phyloP scores from a whole-genome alignment of 2,888 invertebrate species.

The Penaeus monodon region DNA sequence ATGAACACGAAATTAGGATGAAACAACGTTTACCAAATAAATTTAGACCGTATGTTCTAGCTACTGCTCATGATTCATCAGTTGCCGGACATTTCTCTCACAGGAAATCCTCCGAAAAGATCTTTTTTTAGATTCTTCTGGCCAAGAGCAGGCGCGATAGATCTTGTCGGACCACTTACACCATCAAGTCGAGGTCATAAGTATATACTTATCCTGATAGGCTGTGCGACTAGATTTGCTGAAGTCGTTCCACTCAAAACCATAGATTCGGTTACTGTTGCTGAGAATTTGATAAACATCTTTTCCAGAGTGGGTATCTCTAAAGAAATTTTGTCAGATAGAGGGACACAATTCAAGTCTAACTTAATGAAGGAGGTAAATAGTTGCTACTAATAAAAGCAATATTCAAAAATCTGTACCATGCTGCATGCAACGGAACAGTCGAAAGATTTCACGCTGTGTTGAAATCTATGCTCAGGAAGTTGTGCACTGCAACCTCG shows the following conservation, averaged over 20 bases:
- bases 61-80: no score
- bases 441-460: constrained; percentile 6
- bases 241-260: constrained; percentile 1
- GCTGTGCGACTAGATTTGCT: constrained; percentile 15
- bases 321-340: background rate
- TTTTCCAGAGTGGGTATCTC: constrained; percentile 13
- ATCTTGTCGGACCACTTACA: background rate
- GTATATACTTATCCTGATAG: background rate
- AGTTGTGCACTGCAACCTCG: background rate
- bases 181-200: no score
- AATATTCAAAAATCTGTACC: background rate
- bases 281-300: background rate
- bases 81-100: no score
- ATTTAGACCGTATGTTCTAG: no score
- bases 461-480: constrained; percentile 8
- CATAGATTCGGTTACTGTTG: background rate
- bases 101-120: no score
- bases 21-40: no score
- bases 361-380: no score
- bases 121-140: no score
- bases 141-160: no score
- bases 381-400: no score
- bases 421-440: constrained; percentile 3
- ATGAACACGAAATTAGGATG: no score
- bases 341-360: no score